Percentiles rank a stretch among this genome's conserved stretches.
Evolutionary conservation across 2,113 vertebrate species (phyloP).

Genomic region (Junco hyemalis): DNA sequence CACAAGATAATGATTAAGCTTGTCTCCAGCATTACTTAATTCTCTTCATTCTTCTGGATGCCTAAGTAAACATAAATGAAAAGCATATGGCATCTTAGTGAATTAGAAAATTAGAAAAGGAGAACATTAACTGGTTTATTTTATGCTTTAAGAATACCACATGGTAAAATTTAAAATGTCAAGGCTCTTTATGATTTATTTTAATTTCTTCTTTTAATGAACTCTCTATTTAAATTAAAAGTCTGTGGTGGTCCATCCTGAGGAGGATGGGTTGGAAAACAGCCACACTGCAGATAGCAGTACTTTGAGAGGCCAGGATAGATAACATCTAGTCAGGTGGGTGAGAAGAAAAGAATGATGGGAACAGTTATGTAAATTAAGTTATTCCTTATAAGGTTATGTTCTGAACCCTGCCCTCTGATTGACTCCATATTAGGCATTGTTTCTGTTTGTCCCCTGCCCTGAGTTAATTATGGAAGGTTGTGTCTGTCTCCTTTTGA

Average conservation of each 20-base stretch:
- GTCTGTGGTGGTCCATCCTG: not conserved
- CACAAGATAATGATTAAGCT: conserved; percentile 18
- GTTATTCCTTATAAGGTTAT: not conserved
- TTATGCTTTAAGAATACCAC: not conserved
- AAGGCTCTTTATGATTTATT: conserved; percentile 33
- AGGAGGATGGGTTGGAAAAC: not conserved
- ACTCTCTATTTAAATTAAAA: not conserved
- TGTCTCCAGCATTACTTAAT: conserved; percentile 32
- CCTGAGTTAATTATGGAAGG: not conserved
- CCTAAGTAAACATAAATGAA: conserved; percentile 59
- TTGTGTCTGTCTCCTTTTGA: not conserved
- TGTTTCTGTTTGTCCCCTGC: not conserved
- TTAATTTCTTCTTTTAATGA: not conserved
- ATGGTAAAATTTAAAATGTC: conserved; percentile 2
- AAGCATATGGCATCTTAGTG: conserved; percentile 51
- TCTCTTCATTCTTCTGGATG: conserved; percentile 23
- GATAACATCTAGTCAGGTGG: not conserved
- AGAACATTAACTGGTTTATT: conserved; percentile 21
- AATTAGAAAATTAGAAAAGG: conserved; percentile 29
- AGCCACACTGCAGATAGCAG: not conserved
- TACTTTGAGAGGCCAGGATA: not conserved
- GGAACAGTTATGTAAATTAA: not conserved
- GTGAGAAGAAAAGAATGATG: not conserved
- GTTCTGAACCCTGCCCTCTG: not conserved
- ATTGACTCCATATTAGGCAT: not conserved